Conservation (phyloP, 2,888 invertebrate species). For the Stenolophus ochropezus region DNA sequence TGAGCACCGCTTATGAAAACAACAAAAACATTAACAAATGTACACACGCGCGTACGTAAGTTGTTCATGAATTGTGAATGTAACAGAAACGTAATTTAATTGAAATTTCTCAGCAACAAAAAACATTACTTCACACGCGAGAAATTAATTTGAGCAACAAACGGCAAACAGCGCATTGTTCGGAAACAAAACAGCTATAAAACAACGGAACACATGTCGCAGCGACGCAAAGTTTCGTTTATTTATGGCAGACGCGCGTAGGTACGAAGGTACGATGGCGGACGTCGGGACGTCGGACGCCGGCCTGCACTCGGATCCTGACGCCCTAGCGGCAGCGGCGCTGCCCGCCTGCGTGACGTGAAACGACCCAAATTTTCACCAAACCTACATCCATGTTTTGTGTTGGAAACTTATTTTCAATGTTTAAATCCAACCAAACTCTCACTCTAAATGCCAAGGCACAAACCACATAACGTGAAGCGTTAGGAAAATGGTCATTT, state of each 20-base stretch:
- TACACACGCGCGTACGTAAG: constrained; percentile 12
- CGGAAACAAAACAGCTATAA: constrained; percentile 56
- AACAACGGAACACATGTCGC: constrained; percentile 54
- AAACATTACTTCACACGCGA: constrained; percentile 53
- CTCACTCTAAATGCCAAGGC: background rate
- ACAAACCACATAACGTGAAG: too few relatives aligned
- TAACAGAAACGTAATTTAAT: constrained; percentile 50
- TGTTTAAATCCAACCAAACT: background rate
- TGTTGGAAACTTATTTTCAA: background rate
- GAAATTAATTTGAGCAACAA: constrained; percentile 54
- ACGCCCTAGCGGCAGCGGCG: background rate
- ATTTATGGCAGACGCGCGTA: constrained; percentile 49
- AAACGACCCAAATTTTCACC: background rate
- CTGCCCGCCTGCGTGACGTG: background rate
- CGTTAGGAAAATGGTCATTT: too few relatives aligned
- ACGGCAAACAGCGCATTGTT: constrained; percentile 47
- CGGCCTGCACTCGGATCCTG: too few relatives aligned
- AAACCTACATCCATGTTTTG: background rate
- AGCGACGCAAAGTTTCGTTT: constrained; percentile 52
- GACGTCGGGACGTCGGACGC: too few relatives aligned
- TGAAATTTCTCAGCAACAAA: constrained; percentile 52
- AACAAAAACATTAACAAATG: constrained; percentile 44
- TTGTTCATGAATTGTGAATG: constrained; percentile 43
- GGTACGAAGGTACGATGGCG: constrained; percentile 15
- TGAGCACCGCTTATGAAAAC: constrained; percentile 26